Evolutionary conservation across 2,797 vertebrate genomes (phyloP), one percentile per base, ranked within the genome.

Genomic region (Malacoctenus gilli): DNA sequence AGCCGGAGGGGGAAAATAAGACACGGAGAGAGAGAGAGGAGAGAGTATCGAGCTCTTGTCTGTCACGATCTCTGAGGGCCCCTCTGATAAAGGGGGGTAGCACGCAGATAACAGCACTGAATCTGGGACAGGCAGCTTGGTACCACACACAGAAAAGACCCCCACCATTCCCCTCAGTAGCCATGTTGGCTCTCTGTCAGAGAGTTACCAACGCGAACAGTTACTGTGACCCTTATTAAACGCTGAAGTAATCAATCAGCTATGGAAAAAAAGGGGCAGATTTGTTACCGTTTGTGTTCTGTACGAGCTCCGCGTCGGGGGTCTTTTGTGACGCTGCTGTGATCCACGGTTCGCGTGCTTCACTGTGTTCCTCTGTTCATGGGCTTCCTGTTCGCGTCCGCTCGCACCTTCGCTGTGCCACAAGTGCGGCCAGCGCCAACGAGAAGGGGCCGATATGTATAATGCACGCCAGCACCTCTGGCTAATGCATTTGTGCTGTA

Each of bases 401-500:
- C 36, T 50, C 53, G 48, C 59, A 35, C 40, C 21, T 28, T 1
- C 18, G 40, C 25, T 28, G 46, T 38, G 31, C 35, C 55, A 53
- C 37, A 69, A 59, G 56, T 42, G 40, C 59, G 51, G 41, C 59
- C 25, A 28, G 9, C 38, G 52, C 43, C 20, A 4, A n/a, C n/a
- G 31, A 15, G 13, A 47, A 5, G 37, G 22, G 41, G 35, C 51
- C 62, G 46, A 68, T 58, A 78, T 85, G 49, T 71, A 76, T 86
- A 75, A 84, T 83, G 59, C 74, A 82, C 4, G 11, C 61, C 35
- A 42, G 41, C 15, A 31, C 40, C 37, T 62, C 49, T 19, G 2
- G 49, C 56, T 75, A 82, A 81, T 86, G 86, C 60, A 68, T 73
- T 77, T 43, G 48, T 21, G 5, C 51, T 78, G 80, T 66, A 5